Conservation (phyloP, 2,888 invertebrate genomes). For the Odontothrips loti region DNA sequence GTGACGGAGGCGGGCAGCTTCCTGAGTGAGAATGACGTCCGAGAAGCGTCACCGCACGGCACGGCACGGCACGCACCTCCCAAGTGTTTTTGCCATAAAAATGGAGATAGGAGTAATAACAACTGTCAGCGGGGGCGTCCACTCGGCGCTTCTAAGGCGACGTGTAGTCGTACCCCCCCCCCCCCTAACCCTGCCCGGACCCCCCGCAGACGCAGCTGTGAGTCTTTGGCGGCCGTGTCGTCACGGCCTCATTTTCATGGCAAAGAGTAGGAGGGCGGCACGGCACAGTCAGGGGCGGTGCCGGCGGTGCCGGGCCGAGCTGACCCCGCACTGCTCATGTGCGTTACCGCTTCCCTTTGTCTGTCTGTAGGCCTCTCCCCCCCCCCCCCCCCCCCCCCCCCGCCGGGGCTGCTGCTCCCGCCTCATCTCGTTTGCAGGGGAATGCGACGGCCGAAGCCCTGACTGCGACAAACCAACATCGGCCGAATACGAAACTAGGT, state of each 20-base stretch:
- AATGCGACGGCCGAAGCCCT: conserved; percentile 10
- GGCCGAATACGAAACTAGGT: conserved; percentile 22
- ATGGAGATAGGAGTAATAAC: too few species aligned
- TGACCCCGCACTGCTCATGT: neutral
- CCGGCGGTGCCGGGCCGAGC: neutral
- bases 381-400: neutral
- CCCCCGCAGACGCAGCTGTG: neutral
- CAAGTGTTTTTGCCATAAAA: too few species aligned
- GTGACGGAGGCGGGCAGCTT: too few species aligned
- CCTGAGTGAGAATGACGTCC: too few species aligned
- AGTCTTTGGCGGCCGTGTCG: neutral
- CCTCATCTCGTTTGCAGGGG: conserved; percentile 5
- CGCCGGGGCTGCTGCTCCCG: too few species aligned
- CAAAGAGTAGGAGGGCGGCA: neutral
- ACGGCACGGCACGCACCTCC: too few species aligned
- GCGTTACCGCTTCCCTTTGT: conserved; percentile 10
- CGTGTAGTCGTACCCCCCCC: neutral
- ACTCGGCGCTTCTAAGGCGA: neutral
- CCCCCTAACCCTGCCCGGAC: neutral
- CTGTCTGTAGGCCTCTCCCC: neutral
- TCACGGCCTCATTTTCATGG: neutral
- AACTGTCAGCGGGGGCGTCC: too few species aligned
- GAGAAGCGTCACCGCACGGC: too few species aligned
- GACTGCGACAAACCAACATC: conserved; percentile 19
- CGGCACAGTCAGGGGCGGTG: neutral